These are phyloP conservation scores for Xiphias gladius DNA, from an alignment of 2,113 vertebrate genomes.

Conservation along the genomic window DNA sequence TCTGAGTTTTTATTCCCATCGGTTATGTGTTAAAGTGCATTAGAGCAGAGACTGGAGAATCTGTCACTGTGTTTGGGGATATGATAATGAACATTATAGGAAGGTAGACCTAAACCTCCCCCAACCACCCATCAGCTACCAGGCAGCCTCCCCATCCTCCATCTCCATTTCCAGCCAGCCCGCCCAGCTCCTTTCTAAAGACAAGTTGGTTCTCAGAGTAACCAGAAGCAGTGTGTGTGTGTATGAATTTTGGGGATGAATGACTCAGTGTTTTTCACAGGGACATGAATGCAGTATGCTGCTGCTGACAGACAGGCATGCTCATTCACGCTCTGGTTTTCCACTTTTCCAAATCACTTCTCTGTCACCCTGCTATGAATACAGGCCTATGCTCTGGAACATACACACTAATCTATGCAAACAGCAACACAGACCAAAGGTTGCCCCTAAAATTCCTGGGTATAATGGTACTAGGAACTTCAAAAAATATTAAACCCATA, in stretches of 20 bases:
- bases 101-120: slow-evolving; percentile 39
- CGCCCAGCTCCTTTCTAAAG: slow-evolving; percentile 26
- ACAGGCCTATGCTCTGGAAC: slow-evolving; percentile 51
- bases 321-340: slow-evolving; percentile 74
- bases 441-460: neutral
- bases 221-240: slow-evolving; percentile 25
- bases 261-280: slow-evolving; percentile 75
- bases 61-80: slow-evolving; percentile 17
- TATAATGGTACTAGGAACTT: neutral
- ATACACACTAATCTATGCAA: slow-evolving; percentile 14
- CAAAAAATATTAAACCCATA: neutral
- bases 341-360: slow-evolving; percentile 61
- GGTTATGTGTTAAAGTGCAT: neutral
- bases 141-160: slow-evolving; percentile 12
- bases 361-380: slow-evolving; percentile 57
- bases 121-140: slow-evolving; percentile 18
- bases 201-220: slow-evolving; percentile 62
- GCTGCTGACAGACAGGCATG: slow-evolving; percentile 65
- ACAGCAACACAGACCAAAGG: slow-evolving; percentile 2
- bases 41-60: neutral
- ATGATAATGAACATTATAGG: slow-evolving; percentile 29
- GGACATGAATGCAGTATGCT: slow-evolving; percentile 65
- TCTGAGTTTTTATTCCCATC: neutral
- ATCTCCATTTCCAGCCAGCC: neutral
- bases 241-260: slow-evolving; percentile 61